These are phyloP conservation scores for Otolemur garnettii DNA, from an alignment of 2,113 vertebrate genomes.

Conservation along the genomic window DNA sequence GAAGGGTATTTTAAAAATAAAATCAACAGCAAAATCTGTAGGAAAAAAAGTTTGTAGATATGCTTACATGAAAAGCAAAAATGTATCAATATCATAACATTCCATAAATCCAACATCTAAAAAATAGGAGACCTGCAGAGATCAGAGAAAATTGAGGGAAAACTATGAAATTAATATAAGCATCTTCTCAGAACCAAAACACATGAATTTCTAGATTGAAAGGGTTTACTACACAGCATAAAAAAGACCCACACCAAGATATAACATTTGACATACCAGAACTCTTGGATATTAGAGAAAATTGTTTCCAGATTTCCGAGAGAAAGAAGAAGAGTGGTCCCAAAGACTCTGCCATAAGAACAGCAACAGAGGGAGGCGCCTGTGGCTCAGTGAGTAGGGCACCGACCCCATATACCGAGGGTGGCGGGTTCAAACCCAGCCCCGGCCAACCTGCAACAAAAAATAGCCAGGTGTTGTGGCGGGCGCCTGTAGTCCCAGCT, in stretches of 20 bases:
- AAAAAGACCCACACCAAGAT: neutral
- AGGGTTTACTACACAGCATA: neutral
- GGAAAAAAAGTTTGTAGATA: neutral
- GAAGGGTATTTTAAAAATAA: constrained; percentile 51
- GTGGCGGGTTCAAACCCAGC: no score
- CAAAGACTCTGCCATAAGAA: neutral
- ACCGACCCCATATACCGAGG: no score
- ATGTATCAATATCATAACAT: neutral
- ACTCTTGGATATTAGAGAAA: neutral
- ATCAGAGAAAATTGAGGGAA: neutral
- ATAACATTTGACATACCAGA: neutral
- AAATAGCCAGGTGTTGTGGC: no score
- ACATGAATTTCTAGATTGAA: neutral
- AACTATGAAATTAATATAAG: neutral
- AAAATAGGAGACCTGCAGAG: neutral
- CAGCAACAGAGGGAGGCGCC: neutral
- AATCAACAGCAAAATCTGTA: constrained; percentile 53
- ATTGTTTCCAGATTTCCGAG: neutral
- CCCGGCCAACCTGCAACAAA: no score
- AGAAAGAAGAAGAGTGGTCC: neutral
- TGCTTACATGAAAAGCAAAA: neutral
- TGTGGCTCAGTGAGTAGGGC: no score
- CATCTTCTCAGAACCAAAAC: neutral
- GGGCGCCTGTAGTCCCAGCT: no score
- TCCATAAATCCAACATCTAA: neutral